Evolutionary conservation across 1,140 invertebrate species (phyloP).

Genomic region (Bombus waltoni): DNA sequence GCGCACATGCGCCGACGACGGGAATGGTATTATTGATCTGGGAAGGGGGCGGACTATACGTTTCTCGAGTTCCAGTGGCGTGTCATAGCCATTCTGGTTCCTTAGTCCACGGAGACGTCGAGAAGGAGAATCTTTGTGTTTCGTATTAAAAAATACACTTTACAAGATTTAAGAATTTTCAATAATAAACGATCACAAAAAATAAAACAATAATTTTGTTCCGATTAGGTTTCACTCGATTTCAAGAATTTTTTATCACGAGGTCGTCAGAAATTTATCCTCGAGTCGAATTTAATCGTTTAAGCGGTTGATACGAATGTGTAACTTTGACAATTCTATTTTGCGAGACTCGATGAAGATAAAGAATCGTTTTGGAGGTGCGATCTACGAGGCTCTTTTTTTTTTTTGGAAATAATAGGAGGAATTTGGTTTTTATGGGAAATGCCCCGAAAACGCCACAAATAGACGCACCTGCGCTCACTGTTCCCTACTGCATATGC

Average conservation of each 20-base stretch:
- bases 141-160: neutral
- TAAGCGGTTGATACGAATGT: neutral
- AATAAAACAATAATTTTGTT: too few species aligned
- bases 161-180: neutral
- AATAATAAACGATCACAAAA: neutral
- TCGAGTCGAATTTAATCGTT: neutral
- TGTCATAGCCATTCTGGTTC: constrained; percentile 66
- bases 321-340: neutral
- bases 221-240: neutral
- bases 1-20: constrained; percentile 75
- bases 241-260: neutral
- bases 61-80: constrained; percentile 74
- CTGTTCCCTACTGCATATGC: constrained; percentile 76
- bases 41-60: constrained; percentile 73
- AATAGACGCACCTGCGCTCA: constrained; percentile 53
- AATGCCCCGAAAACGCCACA: constrained; percentile 30
- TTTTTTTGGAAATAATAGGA: neutral
- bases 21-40: constrained; percentile 82
- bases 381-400: neutral
- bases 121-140: constrained; percentile 5
- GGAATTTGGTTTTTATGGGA: neutral
- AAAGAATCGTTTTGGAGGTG: neutral
- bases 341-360: neutral
- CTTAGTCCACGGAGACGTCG: constrained; percentile 30
- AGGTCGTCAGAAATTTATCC: neutral